phyloP scores from a whole-genome alignment of 92 coral and sea anemone genomes.

The Porites cylindrica region DNA sequence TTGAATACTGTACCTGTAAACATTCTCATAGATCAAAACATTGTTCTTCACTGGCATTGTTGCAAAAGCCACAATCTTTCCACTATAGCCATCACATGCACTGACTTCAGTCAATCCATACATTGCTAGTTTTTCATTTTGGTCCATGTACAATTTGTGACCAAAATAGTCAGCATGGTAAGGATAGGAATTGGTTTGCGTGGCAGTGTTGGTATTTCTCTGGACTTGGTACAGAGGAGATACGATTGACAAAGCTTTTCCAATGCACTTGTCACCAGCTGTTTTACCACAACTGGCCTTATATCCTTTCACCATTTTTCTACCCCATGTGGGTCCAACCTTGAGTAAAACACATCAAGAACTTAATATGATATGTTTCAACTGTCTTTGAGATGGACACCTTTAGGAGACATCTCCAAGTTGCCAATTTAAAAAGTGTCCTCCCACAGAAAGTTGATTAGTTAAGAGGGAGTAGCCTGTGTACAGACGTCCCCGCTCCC shows the following conservation, averaged over 20 bases:
- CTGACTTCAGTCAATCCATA: constrained; percentile 76
- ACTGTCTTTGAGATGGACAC: too few species aligned
- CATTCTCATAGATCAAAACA: constrained; percentile 57
- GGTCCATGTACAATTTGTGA: constrained; percentile 71
- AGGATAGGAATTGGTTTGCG: constrained; percentile 64
- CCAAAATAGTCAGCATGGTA: constrained; percentile 73
- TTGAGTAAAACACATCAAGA: neutral
- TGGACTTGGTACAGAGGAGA: constrained; percentile 57
- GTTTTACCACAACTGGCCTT: constrained; percentile 51
- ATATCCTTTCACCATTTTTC: constrained; percentile 73
- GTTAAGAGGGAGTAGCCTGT: too few species aligned
- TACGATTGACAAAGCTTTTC: constrained; percentile 61
- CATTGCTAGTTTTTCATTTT: constrained; percentile 71
- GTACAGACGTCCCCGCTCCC: too few species aligned
- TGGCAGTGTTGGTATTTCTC: constrained; percentile 64
- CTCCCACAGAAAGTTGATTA: too few species aligned
- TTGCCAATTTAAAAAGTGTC: too few species aligned
- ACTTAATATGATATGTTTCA: too few species aligned
- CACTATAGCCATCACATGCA: constrained; percentile 76
- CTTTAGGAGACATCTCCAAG: too few species aligned
- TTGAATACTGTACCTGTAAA: constrained; percentile 54
- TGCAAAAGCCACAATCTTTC: constrained; percentile 65
- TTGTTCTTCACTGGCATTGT: constrained; percentile 79
- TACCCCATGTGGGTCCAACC: constrained; percentile 73
- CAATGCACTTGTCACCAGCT: constrained; percentile 70